Base-by-base conservation (phyloP, 2,888 invertebrate species). In the Pterostichus niger region DNA sequence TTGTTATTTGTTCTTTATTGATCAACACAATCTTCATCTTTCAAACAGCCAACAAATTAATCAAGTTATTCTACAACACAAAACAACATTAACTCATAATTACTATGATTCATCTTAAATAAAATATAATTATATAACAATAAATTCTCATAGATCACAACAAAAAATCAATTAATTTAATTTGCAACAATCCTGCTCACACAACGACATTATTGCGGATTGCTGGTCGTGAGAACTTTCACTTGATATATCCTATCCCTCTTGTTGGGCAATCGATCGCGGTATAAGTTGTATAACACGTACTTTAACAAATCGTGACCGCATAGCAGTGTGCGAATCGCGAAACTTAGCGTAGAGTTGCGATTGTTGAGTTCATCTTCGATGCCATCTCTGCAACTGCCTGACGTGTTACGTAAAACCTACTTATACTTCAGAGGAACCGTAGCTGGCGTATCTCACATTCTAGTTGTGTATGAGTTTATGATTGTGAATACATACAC, bases 291-390 rank as follows among this genome's bases (percentile, higher is more conserved):
- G 81, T 81, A 81, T 81, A 81, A 81, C 81, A 71, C 59, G 59
- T 78, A 78, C 81, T 71, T 81, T 71, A 68, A 56, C 73, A 71
- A 78, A 71, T 81, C 81, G 81, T 81, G 81, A 81, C 80, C 80
- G 61, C 46, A 46, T 11, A 3, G 64, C 46, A 24, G 40, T 49
- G 56, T 61, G 31, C 78, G 59, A 56, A 40, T 64, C 46, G 40
- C 68, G 68, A 71, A 71, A 24, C 35, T 35, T n/a, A 6, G 40
- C 40, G 40, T 40, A 40, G 40, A 40, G 40, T 40, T 40, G 40
- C 40, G 15, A 13, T 17, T 13, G 56, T 17, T 11, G 56, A 17
- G 56, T 2, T 56, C 17, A 56, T 56, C 49, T 49, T 49, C 49
- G 13, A 6, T 40, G 6, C 7, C 40, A 40, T 40, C 40, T 56